A percentile compares a stretch with the other conserved stretches of the same genome.
phyloP scores from a whole-genome alignment of 2,797 vertebrate genomes.

The Galagoides demidoff region DNA sequence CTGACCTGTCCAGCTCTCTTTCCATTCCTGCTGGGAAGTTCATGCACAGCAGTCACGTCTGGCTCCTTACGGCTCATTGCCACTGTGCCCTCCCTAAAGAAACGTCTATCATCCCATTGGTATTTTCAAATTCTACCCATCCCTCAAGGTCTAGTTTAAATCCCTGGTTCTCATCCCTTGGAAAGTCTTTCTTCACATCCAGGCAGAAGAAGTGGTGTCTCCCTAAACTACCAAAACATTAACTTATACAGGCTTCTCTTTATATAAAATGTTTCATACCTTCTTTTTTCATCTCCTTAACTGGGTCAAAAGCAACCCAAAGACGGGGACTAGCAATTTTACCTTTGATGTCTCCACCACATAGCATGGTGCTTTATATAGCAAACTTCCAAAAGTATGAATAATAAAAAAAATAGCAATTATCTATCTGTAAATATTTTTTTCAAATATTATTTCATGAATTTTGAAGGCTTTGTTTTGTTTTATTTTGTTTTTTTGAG shows the following conservation, averaged over 20 bases:
- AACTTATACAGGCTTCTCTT: background rate
- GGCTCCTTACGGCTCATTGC: background rate
- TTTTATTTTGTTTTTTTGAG: no score
- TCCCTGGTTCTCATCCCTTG: background rate
- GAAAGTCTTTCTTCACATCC: background rate
- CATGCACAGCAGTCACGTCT: background rate
- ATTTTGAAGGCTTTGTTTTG: conserved; percentile 2
- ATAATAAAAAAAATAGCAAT: background rate
- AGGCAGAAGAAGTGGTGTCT: background rate
- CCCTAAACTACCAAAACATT: background rate
- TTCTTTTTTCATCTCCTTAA: background rate
- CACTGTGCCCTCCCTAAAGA: background rate
- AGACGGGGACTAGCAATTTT: background rate
- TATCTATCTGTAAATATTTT: background rate
- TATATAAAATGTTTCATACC: background rate
- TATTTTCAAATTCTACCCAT: background rate
- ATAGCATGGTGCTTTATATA: background rate
- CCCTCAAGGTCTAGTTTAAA: conserved; percentile 16
- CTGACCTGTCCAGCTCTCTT: background rate
- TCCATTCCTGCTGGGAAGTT: background rate
- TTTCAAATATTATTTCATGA: background rate
- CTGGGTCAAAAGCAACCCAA: background rate
- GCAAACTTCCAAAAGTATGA: conserved; percentile 19
- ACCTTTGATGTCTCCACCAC: background rate
- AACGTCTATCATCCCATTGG: background rate